Base-by-base conservation (phyloP, 2,797 vertebrate species). In the Leucoraja ocellata region DNA sequence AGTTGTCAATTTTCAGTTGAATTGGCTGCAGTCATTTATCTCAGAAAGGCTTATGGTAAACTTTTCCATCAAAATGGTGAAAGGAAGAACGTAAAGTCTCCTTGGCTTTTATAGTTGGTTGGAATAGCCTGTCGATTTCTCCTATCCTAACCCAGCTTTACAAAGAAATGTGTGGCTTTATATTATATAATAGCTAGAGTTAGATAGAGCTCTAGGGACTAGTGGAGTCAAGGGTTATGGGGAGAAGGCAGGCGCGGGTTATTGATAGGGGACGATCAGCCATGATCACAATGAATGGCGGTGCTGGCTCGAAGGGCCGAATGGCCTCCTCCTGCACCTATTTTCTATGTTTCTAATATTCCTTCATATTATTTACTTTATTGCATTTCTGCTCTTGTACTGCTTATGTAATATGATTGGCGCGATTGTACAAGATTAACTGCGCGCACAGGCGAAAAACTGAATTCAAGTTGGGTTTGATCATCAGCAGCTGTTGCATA, bases 311-410 rank as follows among this genome's bases (percentile, higher is more conserved):
- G 32, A 32, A 32, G 32, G 32, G 32, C 32, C 32, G 32, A 32
- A 32, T 32, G 32, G 32, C 32, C 32, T 32, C 32, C 32, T 32
- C 32, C 32, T 32, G 32, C 32, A 32, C 32, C 32, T 32, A 32
- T 32, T 32, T 32, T 32, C 32, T 32, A 32, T 32, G 32, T 32
- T 32, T 32, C 32, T 32, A 32, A 32, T 54, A 54, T 73, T 91
- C 88, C 65, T 46, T 91, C 63, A 71, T 91, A 91, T 63, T 65
- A 71, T 91, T 91, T 91, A 91, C 88, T 46, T 10, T 32, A n/a
- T 65, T n/a, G 13, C 14, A 65, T 65, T 25, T 83, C 21, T 83
- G 11, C 58, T 84, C 68, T 28, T 63, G 36, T 84, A 25, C n/a
- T 21, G 36, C 18, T 65, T 91, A 71, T 68, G 86, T 39, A 71